A percentile compares a stretch with the other conserved stretches of the same genome.
phyloP scores from a whole-genome alignment of 1,140 invertebrate species.

The Zaprionus lachaisei region DNA sequence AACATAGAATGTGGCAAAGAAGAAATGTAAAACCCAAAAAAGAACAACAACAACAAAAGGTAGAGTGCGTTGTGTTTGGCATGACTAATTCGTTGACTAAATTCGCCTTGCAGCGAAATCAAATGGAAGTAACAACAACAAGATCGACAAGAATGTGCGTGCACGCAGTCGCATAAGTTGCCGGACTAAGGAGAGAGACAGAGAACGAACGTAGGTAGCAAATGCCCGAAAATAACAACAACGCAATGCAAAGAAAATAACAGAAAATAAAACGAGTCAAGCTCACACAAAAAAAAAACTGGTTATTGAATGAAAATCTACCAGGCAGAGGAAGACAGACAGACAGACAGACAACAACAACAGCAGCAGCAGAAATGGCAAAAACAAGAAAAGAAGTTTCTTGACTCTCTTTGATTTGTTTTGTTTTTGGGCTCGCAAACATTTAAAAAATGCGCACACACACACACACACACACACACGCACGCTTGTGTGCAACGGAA shows the following conservation, averaged over 20 bases:
- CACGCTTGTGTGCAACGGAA: conserved; percentile 7
- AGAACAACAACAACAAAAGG: conserved; percentile 4
- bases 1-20: conserved; percentile 31
- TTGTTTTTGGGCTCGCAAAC: conserved; percentile 49
- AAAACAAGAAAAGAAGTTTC: conserved; percentile 70
- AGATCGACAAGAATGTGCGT: conserved; percentile 33
- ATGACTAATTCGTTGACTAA: conserved; percentile 69
- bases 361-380: conserved; percentile 63
- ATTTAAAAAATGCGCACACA: conserved; percentile 72
- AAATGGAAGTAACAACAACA: conserved; percentile 18
- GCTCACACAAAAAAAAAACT: conserved; percentile 68
- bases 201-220: conserved; percentile 29
- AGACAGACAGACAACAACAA: conserved; percentile 19
- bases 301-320: conserved; percentile 81
- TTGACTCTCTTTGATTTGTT: conserved; percentile 42
- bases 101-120: conserved; percentile 49
- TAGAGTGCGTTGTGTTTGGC: conserved; percentile 48
- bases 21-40: conserved; percentile 32
- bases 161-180: conserved; percentile 48
- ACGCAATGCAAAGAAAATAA: conserved; percentile 30
- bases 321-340: conserved; percentile 44
- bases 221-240: conserved; percentile 54
- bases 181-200: neutral
- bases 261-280: conserved; percentile 50
- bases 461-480: conserved; percentile 27